phyloP scores from a whole-genome alignment of 2,113 vertebrate species.

The Percopsis transmontana region DNA sequence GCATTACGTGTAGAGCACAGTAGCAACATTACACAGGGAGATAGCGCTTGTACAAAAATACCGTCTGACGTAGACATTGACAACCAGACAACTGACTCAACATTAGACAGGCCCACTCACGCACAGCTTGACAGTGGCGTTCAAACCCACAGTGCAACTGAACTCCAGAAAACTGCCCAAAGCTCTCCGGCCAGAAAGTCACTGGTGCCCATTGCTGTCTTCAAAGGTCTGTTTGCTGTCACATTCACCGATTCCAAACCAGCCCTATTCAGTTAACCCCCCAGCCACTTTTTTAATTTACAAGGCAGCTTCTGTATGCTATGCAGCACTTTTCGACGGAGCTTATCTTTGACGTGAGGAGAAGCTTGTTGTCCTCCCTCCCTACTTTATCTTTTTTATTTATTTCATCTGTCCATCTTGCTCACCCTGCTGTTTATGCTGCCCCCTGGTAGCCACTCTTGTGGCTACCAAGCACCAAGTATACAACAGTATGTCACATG shows the following conservation, averaged over 20 bases:
- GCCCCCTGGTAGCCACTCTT: slow-evolving; percentile 45
- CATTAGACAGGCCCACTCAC: slow-evolving; percentile 17
- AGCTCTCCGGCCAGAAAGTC: slow-evolving; percentile 72
- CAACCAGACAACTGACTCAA: slow-evolving; percentile 43
- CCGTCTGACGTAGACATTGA: slow-evolving; percentile 20
- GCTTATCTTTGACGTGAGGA: slow-evolving; percentile 49
- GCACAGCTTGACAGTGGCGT: slow-evolving; percentile 39
- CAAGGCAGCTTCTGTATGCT: slow-evolving; percentile 57
- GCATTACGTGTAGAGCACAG: neutral
- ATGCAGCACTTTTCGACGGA: slow-evolving; percentile 57
- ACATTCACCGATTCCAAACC: slow-evolving; percentile 58
- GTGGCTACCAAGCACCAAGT: slow-evolving; percentile 15
- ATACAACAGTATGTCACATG: slow-evolving; percentile 42
- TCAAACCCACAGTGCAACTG: slow-evolving; percentile 34
- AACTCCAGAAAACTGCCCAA: slow-evolving; percentile 58
- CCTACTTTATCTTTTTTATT: slow-evolving; percentile 43
- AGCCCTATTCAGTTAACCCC: slow-evolving; percentile 59
- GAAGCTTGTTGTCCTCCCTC: slow-evolving; percentile 65
- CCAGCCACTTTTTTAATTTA: slow-evolving; percentile 64
- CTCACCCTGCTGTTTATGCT: slow-evolving; percentile 57
- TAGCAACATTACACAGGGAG: slow-evolving; percentile 19
- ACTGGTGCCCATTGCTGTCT: slow-evolving; percentile 73
- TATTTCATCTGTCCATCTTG: slow-evolving; percentile 47
- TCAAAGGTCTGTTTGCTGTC: slow-evolving; percentile 79
- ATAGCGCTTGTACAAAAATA: slow-evolving; percentile 5